phyloP scores from a whole-genome alignment of 2,113 vertebrate genomes.

The Coptodon bakossiorum region DNA sequence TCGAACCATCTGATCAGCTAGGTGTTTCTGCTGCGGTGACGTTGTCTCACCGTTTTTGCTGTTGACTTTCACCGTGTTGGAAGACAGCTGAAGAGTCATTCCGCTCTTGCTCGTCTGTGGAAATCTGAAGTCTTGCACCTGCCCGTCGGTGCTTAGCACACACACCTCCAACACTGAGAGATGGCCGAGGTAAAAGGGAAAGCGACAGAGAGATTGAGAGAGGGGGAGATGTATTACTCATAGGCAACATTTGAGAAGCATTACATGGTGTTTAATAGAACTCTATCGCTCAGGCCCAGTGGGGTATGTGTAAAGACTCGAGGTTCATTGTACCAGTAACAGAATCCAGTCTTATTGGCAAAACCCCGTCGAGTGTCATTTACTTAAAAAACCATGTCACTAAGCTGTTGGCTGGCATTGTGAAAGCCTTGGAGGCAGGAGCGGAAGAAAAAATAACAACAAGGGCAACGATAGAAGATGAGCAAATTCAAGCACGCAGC shows the following conservation, averaged over 20 bases:
- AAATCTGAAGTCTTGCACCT: conserved; percentile 95
- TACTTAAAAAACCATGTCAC: conserved; percentile 34
- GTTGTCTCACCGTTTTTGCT: conserved; percentile 87
- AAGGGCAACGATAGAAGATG: conserved; percentile 15
- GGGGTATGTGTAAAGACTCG: conserved; percentile 4
- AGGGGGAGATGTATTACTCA: conserved; percentile 14
- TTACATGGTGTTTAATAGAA: conserved; percentile 14
- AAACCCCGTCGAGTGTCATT: conserved; percentile 39
- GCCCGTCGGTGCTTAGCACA: conserved; percentile 93
- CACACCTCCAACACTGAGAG: conserved; percentile 89
- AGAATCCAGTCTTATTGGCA: conserved; percentile 34
- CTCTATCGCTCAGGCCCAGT: background rate
- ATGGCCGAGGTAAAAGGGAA: background rate
- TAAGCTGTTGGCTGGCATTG: conserved; percentile 36
- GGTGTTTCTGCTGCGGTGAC: background rate
- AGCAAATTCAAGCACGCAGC: conserved; percentile 25
- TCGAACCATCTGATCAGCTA: background rate
- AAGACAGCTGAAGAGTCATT: conserved; percentile 88
- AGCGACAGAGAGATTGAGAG: background rate
- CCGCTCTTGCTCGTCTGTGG: conserved; percentile 88
- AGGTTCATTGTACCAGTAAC: conserved; percentile 18
- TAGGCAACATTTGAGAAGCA: conserved; percentile 1
- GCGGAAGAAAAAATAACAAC: conserved; percentile 32
- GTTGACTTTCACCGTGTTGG: conserved; percentile 96
- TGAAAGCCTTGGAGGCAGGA: conserved; percentile 26